A percentile compares a stretch with the other conserved stretches of the same genome.
Conservation (phyloP, 2,888 invertebrate species). For the Agonopterix subpropinquella region DNA sequence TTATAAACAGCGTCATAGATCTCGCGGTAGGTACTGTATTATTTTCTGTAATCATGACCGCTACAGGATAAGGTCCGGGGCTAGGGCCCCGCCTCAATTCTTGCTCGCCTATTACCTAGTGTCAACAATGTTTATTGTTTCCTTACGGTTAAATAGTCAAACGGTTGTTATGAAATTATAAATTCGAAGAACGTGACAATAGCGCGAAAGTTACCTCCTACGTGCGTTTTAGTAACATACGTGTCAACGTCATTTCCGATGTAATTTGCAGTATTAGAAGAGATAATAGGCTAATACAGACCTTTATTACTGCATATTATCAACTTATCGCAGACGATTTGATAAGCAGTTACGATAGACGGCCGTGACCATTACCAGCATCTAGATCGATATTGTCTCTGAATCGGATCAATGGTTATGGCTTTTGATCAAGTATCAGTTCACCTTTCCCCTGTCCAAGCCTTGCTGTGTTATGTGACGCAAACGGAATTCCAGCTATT, state of each 20-base stretch:
- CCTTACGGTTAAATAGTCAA: conserved; percentile 12
- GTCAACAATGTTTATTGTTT: conserved; percentile 21
- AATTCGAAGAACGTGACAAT: conserved; percentile 58
- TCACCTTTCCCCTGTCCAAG: conserved; percentile 34
- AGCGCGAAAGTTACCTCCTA: conserved; percentile 26
- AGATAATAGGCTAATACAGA: background rate
- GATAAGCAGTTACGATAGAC: background rate
- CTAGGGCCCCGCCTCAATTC: conserved; percentile 10
- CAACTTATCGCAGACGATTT: background rate
- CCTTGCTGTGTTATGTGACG: background rate
- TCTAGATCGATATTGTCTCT: conserved; percentile 1
- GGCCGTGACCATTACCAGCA: background rate
- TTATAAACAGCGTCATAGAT: conserved; percentile 22
- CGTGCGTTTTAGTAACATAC: conserved; percentile 47
- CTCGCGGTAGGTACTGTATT: conserved; percentile 31
- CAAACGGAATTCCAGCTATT: conserved; percentile 37
- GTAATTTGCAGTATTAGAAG: conserved; percentile 13
- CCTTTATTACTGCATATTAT: conserved; percentile 9
- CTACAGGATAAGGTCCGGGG: too few species aligned
- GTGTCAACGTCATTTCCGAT: conserved; percentile 28
- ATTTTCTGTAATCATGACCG: conserved; percentile 20
- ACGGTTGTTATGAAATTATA: conserved; percentile 19
- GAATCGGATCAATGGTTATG: conserved; percentile 5
- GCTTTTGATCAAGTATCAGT: background rate
- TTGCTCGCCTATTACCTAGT: background rate